Evolutionary conservation across 2,113 vertebrate genomes (phyloP), one percentile per base, ranked within the genome.

Genomic region (Coryphaenoides rupestris): DNA sequence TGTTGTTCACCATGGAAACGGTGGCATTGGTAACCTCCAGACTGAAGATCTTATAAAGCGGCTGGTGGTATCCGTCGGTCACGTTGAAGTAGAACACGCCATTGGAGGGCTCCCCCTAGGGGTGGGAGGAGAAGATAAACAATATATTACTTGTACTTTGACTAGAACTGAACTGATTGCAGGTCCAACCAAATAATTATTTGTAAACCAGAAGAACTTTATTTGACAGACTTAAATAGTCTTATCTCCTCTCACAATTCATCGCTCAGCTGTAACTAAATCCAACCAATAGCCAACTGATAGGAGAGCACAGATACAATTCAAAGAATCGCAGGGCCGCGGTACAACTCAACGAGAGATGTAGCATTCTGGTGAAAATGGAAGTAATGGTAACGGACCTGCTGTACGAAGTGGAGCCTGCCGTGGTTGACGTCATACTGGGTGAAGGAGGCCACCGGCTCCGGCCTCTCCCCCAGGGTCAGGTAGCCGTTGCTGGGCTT

Each of bases 41-140:
- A 64, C 83, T 91, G 57, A 96, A 95, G 0, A 93, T 84, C 76
- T 92, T 95, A 79, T 93, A 95, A 54, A 95, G 85, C 5, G 94
- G 93, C 6, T 70, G 76, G 70, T 95, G 94, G 55, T 91, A 81
- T 16, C 95, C 94, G 46, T 95, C 93, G 0, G 88, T 94, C 28
- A 95, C 92, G 0, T 91, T 95, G 61, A 98, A 95, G 83, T 95
- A 94, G 78, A 97, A 94, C 10, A 89, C 90, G 0, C 92, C 92
- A 5, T 93, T 92, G 10, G 84, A 89, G 1, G 90, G 69, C 57
- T 92, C 91, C 56, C 93, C 93, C 70, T 88, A 40, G 33, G 13
- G 58, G 56, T 0, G 14, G 12, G 69, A n/a, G 0, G 52, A 55
- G 62, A n/a, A 60, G 10, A 46, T 17, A 19, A 53, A 3, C 5